A percentile compares a stretch with the other conserved stretches of the same genome.
phyloP scores from a whole-genome alignment of 2,888 invertebrate species.

The Acrocyrtus sp. region DNA sequence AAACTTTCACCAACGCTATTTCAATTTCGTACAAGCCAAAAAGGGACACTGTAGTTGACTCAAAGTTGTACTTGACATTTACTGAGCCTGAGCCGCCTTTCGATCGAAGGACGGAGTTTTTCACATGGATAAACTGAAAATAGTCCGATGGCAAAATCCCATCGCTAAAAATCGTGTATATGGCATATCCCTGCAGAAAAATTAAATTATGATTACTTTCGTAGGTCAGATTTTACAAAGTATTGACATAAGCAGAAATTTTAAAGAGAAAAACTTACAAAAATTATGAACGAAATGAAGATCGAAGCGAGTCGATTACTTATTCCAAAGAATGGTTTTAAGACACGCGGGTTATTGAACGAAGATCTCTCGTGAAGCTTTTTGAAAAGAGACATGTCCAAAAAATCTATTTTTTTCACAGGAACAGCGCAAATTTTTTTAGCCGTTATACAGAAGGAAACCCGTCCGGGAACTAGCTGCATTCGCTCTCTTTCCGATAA shows the following conservation, averaged over 20 bases:
- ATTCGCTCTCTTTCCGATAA: no score
- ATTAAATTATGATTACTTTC: background rate
- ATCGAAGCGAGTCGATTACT: constrained; percentile 22
- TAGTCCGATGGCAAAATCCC: constrained; percentile 6
- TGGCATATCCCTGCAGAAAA: constrained; percentile 18
- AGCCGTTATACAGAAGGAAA: no score
- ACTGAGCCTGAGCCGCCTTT: background rate
- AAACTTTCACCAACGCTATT: constrained; percentile 23
- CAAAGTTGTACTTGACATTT: constrained; percentile 17
- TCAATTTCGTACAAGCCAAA: constrained; percentile 36
- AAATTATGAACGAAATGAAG: constrained; percentile 18
- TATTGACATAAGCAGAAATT: background rate
- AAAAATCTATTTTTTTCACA: no score
- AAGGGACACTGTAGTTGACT: constrained; percentile 13
- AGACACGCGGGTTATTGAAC: background rate
- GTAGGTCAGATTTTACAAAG: background rate
- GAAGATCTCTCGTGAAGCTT: no score
- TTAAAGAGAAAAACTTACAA: constrained; percentile 22
- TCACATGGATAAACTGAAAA: background rate
- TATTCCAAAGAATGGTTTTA: constrained; percentile 36
- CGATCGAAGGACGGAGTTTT: background rate
- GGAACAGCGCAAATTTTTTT: no score
- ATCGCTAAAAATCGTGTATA: constrained; percentile 13
- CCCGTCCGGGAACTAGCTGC: no score
- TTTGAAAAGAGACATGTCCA: background rate